Percentiles rank a stretch among this genome's conserved stretches.
Conservation (phyloP, 2,888 invertebrate genomes). For the Drosophila kanekoi region DNA sequence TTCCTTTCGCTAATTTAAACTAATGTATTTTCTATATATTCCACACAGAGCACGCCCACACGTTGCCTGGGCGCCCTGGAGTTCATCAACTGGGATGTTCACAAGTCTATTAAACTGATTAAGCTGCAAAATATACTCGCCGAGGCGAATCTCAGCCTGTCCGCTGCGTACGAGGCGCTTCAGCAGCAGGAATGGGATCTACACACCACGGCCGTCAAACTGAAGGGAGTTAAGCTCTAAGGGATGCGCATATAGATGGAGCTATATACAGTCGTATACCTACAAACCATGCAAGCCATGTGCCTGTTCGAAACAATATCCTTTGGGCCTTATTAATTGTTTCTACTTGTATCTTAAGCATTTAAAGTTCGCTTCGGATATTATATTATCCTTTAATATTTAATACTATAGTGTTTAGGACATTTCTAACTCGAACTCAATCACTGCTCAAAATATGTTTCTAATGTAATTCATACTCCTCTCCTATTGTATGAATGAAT, state of each 20-base stretch:
- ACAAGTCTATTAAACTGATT: slow-evolving; percentile 92
- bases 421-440: slow-evolving; percentile 39
- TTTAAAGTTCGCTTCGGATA: slow-evolving; percentile 38
- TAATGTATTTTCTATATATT: not conserved
- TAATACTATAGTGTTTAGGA: slow-evolving; percentile 25
- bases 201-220: slow-evolving; percentile 83
- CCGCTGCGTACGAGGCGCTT: slow-evolving; percentile 82
- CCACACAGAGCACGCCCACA: slow-evolving; percentile 88
- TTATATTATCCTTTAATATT: slow-evolving; percentile 29
- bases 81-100: slow-evolving; percentile 94
- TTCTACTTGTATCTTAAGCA: slow-evolving; percentile 44
- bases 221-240: slow-evolving; percentile 73
- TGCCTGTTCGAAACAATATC: slow-evolving; percentile 47
- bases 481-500: slow-evolving; percentile 60
- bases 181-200: slow-evolving; percentile 84
- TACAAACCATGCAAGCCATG: slow-evolving; percentile 25
- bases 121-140: slow-evolving; percentile 84
- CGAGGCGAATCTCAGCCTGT: slow-evolving; percentile 74
- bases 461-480: slow-evolving; percentile 52
- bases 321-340: slow-evolving; percentile 34
- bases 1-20: not conserved
- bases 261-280: not conserved
- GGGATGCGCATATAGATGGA: not conserved
- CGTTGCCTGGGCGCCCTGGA: slow-evolving; percentile 93
- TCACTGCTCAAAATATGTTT: slow-evolving; percentile 69